These are phyloP conservation scores for Pristiophorus japonicus DNA, from an alignment of 2,113 vertebrate species.

Conservation along the genomic window DNA sequence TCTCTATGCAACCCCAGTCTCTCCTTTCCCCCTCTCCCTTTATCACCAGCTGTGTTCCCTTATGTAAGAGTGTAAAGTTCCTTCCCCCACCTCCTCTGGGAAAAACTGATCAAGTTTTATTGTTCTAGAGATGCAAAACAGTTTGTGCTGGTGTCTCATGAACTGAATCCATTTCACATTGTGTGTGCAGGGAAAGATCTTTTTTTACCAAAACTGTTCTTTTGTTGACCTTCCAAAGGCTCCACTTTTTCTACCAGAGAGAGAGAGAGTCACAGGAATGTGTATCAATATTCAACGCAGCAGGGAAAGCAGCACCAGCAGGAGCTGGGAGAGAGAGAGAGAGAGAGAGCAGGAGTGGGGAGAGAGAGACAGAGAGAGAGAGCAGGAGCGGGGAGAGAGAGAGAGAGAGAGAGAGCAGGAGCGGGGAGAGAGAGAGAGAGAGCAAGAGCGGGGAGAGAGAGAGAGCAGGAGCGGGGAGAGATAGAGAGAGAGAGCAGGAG, in stretches of 20 bases:
- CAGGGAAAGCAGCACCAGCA: not conserved
- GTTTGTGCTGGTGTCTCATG: not conserved
- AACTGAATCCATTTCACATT: not conserved
- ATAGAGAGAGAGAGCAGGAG: no score
- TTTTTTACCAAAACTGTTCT: not conserved
- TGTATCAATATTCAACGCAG: not conserved
- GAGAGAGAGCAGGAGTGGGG: no score
- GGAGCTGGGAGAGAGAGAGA: not conserved
- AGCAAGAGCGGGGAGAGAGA: no score
- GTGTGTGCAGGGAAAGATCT: not conserved
- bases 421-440: no score
- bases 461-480: no score
- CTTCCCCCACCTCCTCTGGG: not conserved
- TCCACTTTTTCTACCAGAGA: not conserved
- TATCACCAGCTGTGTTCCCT: no score
- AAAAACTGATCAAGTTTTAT: not conserved
- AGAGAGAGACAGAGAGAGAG: no score
- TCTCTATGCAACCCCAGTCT: not conserved
- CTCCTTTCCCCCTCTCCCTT: not conserved
- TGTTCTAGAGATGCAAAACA: not conserved
- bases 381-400: no score
- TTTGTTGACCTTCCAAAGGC: not conserved
- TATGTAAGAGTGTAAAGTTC: no score
- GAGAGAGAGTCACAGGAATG: not conserved
- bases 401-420: no score